Evolutionary conservation across 2,113 vertebrate genomes (phyloP).

Genomic region (Syngnathus scovelli): DNA sequence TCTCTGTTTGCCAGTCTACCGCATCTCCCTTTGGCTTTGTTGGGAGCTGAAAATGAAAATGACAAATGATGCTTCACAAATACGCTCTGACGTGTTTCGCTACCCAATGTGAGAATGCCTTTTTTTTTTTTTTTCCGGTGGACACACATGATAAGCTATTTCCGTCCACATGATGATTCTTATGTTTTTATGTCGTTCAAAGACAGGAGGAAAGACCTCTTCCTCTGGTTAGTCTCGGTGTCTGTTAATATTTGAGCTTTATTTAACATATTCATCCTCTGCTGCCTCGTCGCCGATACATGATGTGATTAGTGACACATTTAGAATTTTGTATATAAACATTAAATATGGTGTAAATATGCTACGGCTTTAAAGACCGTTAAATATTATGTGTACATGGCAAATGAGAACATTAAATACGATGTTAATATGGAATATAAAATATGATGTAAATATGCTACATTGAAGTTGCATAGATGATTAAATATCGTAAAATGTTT

Average conservation of each 20-base stretch:
- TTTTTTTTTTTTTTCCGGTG: slow-evolving; percentile 22
- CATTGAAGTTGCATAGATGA: not conserved
- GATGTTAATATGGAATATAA: not conserved
- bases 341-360: not conserved
- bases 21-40: slow-evolving; percentile 30
- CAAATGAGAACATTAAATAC: not conserved
- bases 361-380: not conserved
- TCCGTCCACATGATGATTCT: slow-evolving; percentile 31
- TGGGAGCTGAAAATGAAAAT: slow-evolving; percentile 11
- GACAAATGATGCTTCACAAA: slow-evolving; percentile 41
- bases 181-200: slow-evolving; percentile 32
- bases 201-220: slow-evolving; percentile 15
- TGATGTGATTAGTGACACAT: not conserved
- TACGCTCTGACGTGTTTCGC: slow-evolving; percentile 32
- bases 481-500: not conserved
- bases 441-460: not conserved
- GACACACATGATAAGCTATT: slow-evolving; percentile 27
- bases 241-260: slow-evolving; percentile 20
- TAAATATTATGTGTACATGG: not conserved
- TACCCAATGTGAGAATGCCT: slow-evolving; percentile 17
- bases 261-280: slow-evolving; percentile 27
- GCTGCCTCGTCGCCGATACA: not conserved
- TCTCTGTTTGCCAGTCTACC: slow-evolving; percentile 11
- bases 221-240: slow-evolving; percentile 19
- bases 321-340: not conserved